Conservation (phyloP, 2,113 vertebrate genomes). For the Amblyopsis rosae region DNA sequence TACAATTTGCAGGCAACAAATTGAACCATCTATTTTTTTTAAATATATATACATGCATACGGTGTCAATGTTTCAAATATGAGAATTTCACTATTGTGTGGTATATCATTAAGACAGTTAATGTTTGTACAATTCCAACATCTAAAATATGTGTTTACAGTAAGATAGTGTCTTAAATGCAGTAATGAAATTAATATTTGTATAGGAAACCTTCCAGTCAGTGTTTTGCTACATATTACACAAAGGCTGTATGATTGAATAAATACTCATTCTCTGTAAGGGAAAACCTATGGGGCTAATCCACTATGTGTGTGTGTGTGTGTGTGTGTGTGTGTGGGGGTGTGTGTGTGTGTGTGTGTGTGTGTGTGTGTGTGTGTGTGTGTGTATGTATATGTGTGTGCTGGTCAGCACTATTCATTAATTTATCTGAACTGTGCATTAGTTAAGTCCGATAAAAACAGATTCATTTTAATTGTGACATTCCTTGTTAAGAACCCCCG, state of each 20-base stretch:
- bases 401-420: constrained; percentile 8
- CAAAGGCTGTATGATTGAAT: neutral
- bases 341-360: constrained; percentile 8
- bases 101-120: constrained; percentile 12
- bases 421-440: constrained; percentile 20
- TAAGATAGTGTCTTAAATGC: neutral
- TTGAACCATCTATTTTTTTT: neutral
- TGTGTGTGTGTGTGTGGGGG: constrained; percentile 14
- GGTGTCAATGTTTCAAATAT: constrained; percentile 8
- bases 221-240: constrained; percentile 25
- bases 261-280: neutral
- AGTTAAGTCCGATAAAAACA: constrained; percentile 6
- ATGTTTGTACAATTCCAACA: constrained; percentile 18
- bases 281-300: constrained; percentile 5
- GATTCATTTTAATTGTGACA: constrained; percentile 20
- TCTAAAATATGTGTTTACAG: constrained; percentile 14
- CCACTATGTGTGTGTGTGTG: constrained; percentile 10
- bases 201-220: constrained; percentile 14
- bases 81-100: constrained; percentile 11
- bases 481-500: constrained; percentile 9
- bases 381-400: constrained; percentile 6
- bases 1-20: constrained; percentile 16
- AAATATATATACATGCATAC: no score
- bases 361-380: constrained; percentile 8
- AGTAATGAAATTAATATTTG: neutral